phyloP scores from a whole-genome alignment of 1,140 invertebrate species.

The Bathynomus jamesi region DNA sequence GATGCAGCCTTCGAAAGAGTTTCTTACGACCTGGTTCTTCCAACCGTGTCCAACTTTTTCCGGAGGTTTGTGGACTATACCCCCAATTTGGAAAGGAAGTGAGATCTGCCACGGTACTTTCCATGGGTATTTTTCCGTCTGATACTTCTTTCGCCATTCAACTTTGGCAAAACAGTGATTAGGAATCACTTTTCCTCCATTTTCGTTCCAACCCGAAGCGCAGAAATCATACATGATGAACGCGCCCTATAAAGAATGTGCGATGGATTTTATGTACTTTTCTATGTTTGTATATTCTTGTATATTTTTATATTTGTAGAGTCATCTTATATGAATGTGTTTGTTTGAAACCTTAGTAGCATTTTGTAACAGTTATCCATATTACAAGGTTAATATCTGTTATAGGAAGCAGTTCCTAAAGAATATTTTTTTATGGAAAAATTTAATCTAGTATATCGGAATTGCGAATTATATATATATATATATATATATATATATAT shows the following conservation, averaged over 20 bases:
- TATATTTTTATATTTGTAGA: not conserved
- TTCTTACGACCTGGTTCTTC: not conserved
- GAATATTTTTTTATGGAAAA: too few species aligned
- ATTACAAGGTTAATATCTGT: too few species aligned
- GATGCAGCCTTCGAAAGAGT: not conserved
- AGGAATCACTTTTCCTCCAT: too few species aligned
- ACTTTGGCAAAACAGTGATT: not conserved
- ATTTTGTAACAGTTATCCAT: too few species aligned
- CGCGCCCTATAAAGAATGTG: too few species aligned
- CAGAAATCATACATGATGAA: too few species aligned
- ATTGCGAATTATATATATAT: not conserved
- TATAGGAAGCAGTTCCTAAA: too few species aligned
- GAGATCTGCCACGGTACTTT: not conserved
- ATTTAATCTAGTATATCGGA: too few species aligned
- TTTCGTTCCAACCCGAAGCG: too few species aligned
- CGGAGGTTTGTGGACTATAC: not conserved
- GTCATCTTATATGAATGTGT: too few species aligned
- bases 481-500: constrained; percentile 2
- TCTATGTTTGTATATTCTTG: not conserved
- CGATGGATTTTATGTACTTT: not conserved
- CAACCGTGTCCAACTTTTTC: not conserved
- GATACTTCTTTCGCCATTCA: not conserved
- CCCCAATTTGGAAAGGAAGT: not conserved
- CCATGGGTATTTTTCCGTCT: not conserved
- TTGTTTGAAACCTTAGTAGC: too few species aligned